Evolutionary conservation across 1,140 invertebrate genomes (phyloP).

Genomic region (Leptopilina boulardi): DNA sequence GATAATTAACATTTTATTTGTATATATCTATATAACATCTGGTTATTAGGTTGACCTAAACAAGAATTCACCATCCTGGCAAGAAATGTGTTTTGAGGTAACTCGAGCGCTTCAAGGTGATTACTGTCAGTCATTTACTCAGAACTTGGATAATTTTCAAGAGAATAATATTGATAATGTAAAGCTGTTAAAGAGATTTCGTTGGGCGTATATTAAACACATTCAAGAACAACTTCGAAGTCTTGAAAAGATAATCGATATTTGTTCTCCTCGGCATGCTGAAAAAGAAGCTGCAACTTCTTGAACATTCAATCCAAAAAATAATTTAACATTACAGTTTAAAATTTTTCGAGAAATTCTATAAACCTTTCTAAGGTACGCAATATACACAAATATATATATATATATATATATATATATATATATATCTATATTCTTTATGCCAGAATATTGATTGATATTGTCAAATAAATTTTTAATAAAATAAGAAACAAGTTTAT

Average conservation of each 20-base stretch:
- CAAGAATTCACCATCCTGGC: slow-evolving; percentile 29
- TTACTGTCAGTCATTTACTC: slow-evolving; percentile 39
- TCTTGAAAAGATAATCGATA: slow-evolving; percentile 71
- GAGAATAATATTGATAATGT: slow-evolving; percentile 51
- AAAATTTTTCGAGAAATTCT: slow-evolving; percentile 23
- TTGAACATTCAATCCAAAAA: not conserved
- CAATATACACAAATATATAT: no score
- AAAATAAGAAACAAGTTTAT: no score
- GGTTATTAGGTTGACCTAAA: slow-evolving; percentile 38
- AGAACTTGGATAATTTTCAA: slow-evolving; percentile 38
- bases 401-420: no score
- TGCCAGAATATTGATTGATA: no score
- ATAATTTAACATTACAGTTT: not conserved
- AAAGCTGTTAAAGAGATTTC: slow-evolving; percentile 67
- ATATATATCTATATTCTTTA: no score
- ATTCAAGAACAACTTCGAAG: slow-evolving; percentile 70
- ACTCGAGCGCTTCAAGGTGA: slow-evolving; percentile 48
- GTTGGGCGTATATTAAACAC: slow-evolving; percentile 72
- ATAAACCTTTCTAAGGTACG: not conserved
- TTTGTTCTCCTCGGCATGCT: slow-evolving; percentile 55
- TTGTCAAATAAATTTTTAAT: no score
- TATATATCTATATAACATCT: not conserved
- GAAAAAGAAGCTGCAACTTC: slow-evolving; percentile 20
- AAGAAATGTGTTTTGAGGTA: slow-evolving; percentile 48
- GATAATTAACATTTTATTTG: slow-evolving; percentile 2